Evolutionary conservation across 2,888 invertebrate genomes (phyloP), one percentile per base, ranked within the genome.

Genomic region (Halocaridina rubra): DNA sequence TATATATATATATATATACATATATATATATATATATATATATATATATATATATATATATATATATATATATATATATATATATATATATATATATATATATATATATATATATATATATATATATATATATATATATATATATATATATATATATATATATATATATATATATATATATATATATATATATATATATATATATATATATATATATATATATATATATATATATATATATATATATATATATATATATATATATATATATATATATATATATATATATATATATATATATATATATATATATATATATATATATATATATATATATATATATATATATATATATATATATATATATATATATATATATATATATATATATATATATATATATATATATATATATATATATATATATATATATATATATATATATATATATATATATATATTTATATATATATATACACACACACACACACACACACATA

Each of bases 1-100:
- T 71, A 71, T 71, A 71, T 71, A 71, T 71, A 71, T 71, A 71
- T 71, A 71, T 71, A 71, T 71, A 32, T 71, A 71, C 32, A 71
- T 71, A 32, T 71, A 71, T 71, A 32, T 71, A 71, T 71, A 71
- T 71, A 71, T 71, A 71, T 71, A 32, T 71, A 71, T 32, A 71
- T 32, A 3, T 30, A 32, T 71, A 5, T 32, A 32, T 71, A 32
- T 32, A 32, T 30, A 30, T 30, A 71, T n/a, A 71, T 32, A 71
- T 5, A 30, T 32, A 33, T 3, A 72, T 19, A 72, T 1, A 33
- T 19, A 39, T 19, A 33, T 19, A 39, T 33, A 72, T 4, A 72
- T 33, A 33, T 33, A 72, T 33, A 72, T 33, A 72, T 33, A 39
- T 33, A 72, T 33, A 22, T 33, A 72, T 33, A 39, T 33, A 72